These are phyloP conservation scores for Trichonephila clavipes DNA, from an alignment of 1,140 invertebrate species.

Conservation along the genomic window DNA sequence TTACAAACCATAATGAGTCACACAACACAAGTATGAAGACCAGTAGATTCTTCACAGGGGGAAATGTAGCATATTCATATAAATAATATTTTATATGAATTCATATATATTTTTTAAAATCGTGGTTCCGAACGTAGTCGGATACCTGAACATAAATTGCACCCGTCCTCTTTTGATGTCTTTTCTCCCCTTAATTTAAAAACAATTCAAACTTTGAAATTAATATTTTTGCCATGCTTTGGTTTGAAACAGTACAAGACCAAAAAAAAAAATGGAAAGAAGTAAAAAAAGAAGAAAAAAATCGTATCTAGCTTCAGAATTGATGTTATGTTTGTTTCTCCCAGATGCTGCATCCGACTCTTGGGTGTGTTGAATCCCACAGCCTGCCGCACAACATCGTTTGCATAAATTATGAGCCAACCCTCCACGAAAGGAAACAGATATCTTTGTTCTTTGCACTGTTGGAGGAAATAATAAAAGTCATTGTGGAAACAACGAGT, in stretches of 20 bases:
- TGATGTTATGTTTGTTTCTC: neutral
- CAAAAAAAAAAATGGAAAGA: neutral
- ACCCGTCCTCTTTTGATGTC: no score
- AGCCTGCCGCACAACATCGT: conserved; percentile 3
- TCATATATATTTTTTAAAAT: no score
- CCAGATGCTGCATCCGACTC: neutral
- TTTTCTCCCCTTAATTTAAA: no score
- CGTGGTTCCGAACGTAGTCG: no score
- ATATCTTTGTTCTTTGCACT: neutral
- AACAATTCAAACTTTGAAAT: no score
- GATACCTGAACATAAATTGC: no score
- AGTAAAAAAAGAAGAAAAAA: neutral
- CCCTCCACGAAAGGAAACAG: neutral
- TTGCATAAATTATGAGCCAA: neutral
- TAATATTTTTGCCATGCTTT: neutral
- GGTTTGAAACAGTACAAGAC: neutral
- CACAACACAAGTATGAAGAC: no score
- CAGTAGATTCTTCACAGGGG: no score
- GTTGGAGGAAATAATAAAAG: neutral
- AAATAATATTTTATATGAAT: no score
- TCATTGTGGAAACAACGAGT: no score
- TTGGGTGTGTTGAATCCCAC: neutral
- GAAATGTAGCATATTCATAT: no score
- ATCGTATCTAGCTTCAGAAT: neutral
- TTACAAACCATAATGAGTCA: no score